Percentiles rank a stretch among this genome's conserved stretches.
Conservation (phyloP, 2,113 vertebrate species). For the Mystacornis crossleyi region DNA sequence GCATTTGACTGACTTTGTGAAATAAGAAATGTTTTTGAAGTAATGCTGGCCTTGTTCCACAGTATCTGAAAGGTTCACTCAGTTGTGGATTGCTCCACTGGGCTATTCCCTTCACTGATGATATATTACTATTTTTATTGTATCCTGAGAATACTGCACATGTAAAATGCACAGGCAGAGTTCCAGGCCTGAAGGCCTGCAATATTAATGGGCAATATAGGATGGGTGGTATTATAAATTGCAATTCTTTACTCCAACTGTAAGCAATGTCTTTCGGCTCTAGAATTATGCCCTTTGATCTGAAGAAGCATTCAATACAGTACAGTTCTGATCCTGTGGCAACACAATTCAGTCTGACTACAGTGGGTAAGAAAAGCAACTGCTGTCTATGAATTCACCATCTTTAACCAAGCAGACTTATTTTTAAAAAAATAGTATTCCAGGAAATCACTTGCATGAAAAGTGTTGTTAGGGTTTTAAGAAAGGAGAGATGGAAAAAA, state of each 20-base stretch:
- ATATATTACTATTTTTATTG: slow-evolving; percentile 8
- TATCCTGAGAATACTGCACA: slow-evolving; percentile 11
- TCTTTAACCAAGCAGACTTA: background rate
- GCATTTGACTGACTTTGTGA: slow-evolving; percentile 49
- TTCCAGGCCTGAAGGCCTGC: slow-evolving; percentile 32
- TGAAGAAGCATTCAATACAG: background rate
- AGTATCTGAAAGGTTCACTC: slow-evolving; percentile 15
- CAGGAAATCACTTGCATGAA: background rate
- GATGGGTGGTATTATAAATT: background rate
- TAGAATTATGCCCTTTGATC: background rate
- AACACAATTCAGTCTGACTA: background rate
- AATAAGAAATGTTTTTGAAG: slow-evolving; percentile 50
- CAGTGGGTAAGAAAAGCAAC: background rate
- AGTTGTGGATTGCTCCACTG: slow-evolving; percentile 23
- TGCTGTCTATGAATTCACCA: background rate
- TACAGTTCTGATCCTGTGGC: background rate
- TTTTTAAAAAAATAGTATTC: background rate
- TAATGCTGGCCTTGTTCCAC: slow-evolving; percentile 29
- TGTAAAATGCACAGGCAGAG: background rate
- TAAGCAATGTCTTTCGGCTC: background rate
- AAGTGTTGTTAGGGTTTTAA: background rate
- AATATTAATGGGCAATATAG: background rate
- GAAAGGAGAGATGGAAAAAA: background rate
- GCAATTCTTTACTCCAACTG: background rate
- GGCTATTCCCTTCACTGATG: slow-evolving; percentile 13